These are phyloP conservation scores for Microdon myrmicae DNA, from an alignment of 2,888 invertebrate species.

Conservation along the genomic window DNA sequence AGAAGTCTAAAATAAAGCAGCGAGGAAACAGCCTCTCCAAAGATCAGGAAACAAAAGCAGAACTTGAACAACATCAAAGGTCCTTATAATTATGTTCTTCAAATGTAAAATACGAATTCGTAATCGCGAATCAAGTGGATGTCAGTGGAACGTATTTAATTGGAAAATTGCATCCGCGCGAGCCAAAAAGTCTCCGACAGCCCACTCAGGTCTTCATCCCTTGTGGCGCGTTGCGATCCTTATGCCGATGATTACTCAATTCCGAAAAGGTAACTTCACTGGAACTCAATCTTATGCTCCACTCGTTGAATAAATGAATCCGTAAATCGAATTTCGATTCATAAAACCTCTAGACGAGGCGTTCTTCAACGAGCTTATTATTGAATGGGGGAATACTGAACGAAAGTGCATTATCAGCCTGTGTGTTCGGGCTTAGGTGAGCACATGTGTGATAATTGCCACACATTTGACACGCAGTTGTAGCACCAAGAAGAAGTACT, in stretches of 20 bases:
- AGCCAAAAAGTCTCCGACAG: conserved; percentile 13
- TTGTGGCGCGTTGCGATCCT: conserved; percentile 2
- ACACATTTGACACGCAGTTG: conserved; percentile 43
- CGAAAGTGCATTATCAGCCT: conserved; percentile 2
- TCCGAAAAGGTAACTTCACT: no score
- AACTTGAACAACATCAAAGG: conserved; percentile 25
- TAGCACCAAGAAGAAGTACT: conserved; percentile 15
- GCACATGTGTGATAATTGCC: conserved; percentile 28
- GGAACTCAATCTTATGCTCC: not conserved
- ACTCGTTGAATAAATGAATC: conserved; percentile 45
- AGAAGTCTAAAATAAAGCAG: not conserved
- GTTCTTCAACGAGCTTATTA: conserved; percentile 27
- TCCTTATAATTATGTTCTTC: conserved; percentile 25
- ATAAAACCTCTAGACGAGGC: conserved; percentile 36
- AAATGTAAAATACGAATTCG: conserved; percentile 35
- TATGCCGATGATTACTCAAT: no score
- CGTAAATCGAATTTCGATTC: conserved; percentile 46
- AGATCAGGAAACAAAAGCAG: conserved; percentile 7
- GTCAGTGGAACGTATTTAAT: conserved; percentile 36
- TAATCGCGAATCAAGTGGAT: conserved; percentile 30
- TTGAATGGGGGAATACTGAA: no score
- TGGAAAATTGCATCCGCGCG: conserved; percentile 43
- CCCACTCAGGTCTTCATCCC: conserved; percentile 28
- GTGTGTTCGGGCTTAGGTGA: not conserved
- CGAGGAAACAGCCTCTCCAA: not conserved